Conservation (phyloP, 2,797 vertebrate genomes). For the Luscinia megarhynchos region DNA sequence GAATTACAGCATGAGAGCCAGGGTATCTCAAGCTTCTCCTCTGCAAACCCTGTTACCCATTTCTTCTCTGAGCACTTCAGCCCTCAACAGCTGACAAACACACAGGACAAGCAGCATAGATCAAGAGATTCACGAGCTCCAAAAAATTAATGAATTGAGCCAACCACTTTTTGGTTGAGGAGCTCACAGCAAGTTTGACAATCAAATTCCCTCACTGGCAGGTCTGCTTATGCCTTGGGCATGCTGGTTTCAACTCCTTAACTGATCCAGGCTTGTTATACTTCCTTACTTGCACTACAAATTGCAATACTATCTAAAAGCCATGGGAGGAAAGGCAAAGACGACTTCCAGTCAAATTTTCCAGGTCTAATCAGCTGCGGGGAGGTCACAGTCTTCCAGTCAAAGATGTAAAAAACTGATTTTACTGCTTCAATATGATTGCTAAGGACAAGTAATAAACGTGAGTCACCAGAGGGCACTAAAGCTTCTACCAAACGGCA, state of each 20-base stretch:
- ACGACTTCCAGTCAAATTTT: neutral
- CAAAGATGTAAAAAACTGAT: neutral
- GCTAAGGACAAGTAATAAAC: neutral
- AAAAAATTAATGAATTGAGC: neutral
- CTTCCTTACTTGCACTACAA: neutral
- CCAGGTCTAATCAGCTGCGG: neutral
- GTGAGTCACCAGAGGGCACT: constrained; percentile 39
- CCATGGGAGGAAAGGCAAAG: neutral
- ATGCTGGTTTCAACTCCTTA: neutral
- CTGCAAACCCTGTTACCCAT: accelerated
- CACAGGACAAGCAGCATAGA: neutral
- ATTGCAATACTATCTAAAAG: neutral
- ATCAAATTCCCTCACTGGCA: neutral
- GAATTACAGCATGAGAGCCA: neutral
- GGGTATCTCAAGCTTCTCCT: neutral
- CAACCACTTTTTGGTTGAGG: neutral
- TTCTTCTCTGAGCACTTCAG: neutral
- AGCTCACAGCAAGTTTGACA: neutral
- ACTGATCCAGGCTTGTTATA: neutral
- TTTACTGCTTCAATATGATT: neutral
- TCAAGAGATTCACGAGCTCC: neutral
- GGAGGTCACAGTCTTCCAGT: neutral
- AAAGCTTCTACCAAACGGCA: constrained; percentile 22
- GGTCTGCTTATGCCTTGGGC: neutral
- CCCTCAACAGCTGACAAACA: accelerated